Evolutionary conservation across 1,140 invertebrate species (phyloP).

Genomic region (Caenorhabditis latens): DNA sequence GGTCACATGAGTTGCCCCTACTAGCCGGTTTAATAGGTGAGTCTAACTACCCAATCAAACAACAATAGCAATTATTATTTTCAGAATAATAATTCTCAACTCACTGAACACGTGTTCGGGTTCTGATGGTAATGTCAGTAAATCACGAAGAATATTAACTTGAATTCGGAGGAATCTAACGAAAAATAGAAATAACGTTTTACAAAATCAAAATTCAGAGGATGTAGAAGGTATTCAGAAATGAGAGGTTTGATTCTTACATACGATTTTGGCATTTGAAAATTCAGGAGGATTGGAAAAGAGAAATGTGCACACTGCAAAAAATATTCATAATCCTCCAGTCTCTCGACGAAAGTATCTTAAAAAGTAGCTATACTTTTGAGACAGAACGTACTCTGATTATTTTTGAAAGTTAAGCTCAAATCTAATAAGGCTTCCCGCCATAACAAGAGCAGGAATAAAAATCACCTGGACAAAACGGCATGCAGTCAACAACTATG

Average conservation of each 20-base stretch:
- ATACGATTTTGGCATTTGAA: too few relatives aligned
- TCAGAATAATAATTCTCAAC: not conserved
- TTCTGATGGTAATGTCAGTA: not conserved
- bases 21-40: not conserved
- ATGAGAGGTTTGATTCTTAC: too few relatives aligned
- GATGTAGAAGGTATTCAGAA: too few relatives aligned
- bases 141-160: too few relatives aligned
- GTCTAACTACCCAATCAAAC: not conserved
- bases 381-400: not conserved
- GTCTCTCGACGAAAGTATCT: not conserved
- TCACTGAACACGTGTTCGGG: not conserved
- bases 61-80: not conserved
- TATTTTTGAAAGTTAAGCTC: not conserved
- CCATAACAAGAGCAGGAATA: not conserved
- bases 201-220: too few relatives aligned
- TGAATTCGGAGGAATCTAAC: too few relatives aligned
- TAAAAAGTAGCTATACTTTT: not conserved
- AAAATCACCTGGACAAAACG: conserved; percentile 1
- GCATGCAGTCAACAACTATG: not conserved
- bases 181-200: too few relatives aligned
- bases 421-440: conserved; percentile 14
- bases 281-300: too few relatives aligned
- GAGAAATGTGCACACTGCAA: too few relatives aligned
- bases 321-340: too few relatives aligned
- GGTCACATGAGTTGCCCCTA: too few relatives aligned